A percentile compares a stretch with the other conserved stretches of the same genome.
These are phyloP conservation scores for Mythimna albipuncta DNA, from an alignment of 2,888 invertebrate species.

Conservation along the genomic window DNA sequence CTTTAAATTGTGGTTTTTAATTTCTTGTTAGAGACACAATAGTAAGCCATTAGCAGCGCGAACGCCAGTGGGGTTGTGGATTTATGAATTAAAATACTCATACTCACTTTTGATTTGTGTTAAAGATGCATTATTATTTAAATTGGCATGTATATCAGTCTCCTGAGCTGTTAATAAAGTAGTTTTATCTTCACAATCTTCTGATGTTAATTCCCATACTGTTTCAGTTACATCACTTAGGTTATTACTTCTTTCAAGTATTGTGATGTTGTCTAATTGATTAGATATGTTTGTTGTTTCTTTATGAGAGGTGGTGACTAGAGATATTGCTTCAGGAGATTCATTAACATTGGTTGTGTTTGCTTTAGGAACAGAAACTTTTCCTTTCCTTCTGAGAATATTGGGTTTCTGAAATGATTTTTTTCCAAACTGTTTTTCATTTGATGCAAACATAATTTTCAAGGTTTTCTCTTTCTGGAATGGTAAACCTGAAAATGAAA, in stretches of 20 bases:
- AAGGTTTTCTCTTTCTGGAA: constrained; percentile 57
- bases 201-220: constrained; percentile 45
- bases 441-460: constrained; percentile 80
- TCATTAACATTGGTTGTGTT: constrained; percentile 61
- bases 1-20: too few species aligned
- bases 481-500: constrained; percentile 43
- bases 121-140: constrained; percentile 36
- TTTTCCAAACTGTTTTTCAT: constrained; percentile 75
- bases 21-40: too few species aligned
- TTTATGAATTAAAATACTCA: constrained; percentile 16
- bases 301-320: constrained; percentile 38
- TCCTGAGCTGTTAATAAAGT: constrained; percentile 40
- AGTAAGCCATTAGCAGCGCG: too few species aligned
- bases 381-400: constrained; percentile 82
- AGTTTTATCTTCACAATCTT: constrained; percentile 42
- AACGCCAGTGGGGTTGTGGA: too few species aligned
- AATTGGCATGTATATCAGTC: constrained; percentile 57
- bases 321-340: constrained; percentile 61
- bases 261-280: constrained; percentile 22
- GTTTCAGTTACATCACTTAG: constrained; percentile 26
- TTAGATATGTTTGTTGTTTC: constrained; percentile 29
- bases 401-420: constrained; percentile 86
- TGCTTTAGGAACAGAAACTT: constrained; percentile 61
- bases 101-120: constrained; percentile 45
- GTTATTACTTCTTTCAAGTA: constrained; percentile 21